A percentile compares a stretch with the other conserved stretches of the same genome.
Conservation (phyloP, 1,140 invertebrate genomes). For the Lepidurus packardi region DNA sequence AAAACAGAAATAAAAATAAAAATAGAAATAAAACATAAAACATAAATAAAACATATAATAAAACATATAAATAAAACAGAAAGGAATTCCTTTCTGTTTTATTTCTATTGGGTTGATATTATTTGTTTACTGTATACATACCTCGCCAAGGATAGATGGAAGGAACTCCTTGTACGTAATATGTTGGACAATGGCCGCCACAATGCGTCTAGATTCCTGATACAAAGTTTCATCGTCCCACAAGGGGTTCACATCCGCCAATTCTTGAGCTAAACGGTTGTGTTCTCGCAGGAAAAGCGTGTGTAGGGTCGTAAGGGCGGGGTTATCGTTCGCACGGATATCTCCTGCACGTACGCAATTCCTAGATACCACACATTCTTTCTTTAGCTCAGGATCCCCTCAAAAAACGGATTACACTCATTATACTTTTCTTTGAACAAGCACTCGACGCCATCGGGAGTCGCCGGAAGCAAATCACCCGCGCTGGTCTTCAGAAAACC, state of each 20-base stretch:
- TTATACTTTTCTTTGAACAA: conserved; percentile 37
- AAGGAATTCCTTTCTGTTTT: neutral
- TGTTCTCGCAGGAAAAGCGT: conserved; percentile 81
- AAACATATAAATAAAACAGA: no score
- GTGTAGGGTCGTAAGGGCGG: conserved; percentile 72
- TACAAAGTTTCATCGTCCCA: conserved; percentile 81
- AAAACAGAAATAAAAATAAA: no score
- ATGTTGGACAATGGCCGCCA: conserved; percentile 69
- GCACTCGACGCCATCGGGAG: conserved; percentile 38
- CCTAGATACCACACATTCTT: neutral
- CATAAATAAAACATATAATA: no score
- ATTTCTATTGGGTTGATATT: neutral
- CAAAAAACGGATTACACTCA: conserved; percentile 29
- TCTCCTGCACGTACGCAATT: conserved; percentile 67
- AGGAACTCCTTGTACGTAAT: conserved; percentile 81
- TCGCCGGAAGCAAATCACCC: conserved; percentile 40
- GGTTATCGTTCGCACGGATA: conserved; percentile 76
- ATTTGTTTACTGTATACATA: conserved; percentile 11
- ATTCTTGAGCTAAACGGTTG: conserved; percentile 72
- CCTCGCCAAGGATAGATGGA: conserved; percentile 65
- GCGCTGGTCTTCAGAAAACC: conserved; percentile 50
- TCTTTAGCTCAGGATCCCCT: neutral
- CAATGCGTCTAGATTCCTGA: conserved; percentile 77
- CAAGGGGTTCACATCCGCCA: conserved; percentile 72
- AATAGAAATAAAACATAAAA: no score